Evolutionary conservation across 2,888 invertebrate genomes (phyloP), one percentile per base, ranked within the genome.

Genomic region (Cataglyphis livida): DNA sequence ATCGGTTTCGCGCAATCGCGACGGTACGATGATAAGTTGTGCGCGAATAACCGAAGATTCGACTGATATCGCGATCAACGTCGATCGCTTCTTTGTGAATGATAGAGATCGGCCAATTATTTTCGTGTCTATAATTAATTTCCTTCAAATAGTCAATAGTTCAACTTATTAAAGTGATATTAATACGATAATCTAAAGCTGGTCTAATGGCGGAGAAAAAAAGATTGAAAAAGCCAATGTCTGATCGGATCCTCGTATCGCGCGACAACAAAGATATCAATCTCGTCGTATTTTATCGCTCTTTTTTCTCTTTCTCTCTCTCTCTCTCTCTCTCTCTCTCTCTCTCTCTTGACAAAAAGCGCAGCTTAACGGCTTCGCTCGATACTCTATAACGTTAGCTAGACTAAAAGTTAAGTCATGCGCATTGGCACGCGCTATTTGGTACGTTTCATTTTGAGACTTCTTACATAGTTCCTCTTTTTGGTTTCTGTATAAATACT

Each of bases 371-470:
- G 51, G n/a, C 18, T 44, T 57, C 21, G 64, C 82, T 61, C 35
- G 51, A 81, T 32, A 61, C 12, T 32, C 21, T 83, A 51, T 51
- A 83, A 83, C 41, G 32, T 57, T 28, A 74, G 59, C 59, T 70
- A 81, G 73, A 70, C 54, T 84, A 86, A 74, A 51, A 64, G 59
- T 79, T 71, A 83, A 62, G 35, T 66, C 81, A 66, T 81, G 85
- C 83, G 62, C 83, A 81, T 82, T 86, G 85, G 85, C 83, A 85
- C 84, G 83, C 73, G 61, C 44, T 85, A 68, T 83, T 85, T 85
- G 83, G 85, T 83, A 75, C 64, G 44, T 85, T 81, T 82, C 51
- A 38, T 82, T 51, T 76, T 75, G 66, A 78, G 51, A 51, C 51
- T 71, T 51, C 65, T 81, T 10, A 54, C 62, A 28, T 79, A 68